Conservation (phyloP, 2,888 invertebrate species). For the Gnatocerus cornutus region DNA sequence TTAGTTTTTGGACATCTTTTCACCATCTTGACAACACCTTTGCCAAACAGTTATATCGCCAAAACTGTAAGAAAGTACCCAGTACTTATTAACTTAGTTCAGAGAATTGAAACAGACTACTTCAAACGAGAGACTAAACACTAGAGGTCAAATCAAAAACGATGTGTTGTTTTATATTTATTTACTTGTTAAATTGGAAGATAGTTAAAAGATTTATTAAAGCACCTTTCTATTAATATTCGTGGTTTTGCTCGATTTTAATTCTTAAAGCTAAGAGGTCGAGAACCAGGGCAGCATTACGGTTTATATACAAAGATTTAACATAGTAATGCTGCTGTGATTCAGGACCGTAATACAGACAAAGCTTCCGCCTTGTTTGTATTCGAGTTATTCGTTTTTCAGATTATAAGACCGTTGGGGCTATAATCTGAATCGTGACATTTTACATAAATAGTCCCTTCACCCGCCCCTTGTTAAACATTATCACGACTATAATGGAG, state of each 20-base stretch:
- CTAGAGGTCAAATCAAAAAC: slow-evolving; percentile 40
- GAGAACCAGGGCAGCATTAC: slow-evolving; percentile 67
- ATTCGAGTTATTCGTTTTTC: slow-evolving; percentile 49
- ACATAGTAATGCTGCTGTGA: slow-evolving; percentile 67
- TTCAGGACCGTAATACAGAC: slow-evolving; percentile 65
- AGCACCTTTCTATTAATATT: slow-evolving; percentile 49
- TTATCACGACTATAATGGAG: slow-evolving; percentile 51
- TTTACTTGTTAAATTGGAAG: slow-evolving; percentile 41
- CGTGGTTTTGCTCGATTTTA: slow-evolving; percentile 32
- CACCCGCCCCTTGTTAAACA: slow-evolving; percentile 55
- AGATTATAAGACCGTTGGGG: slow-evolving; percentile 22
- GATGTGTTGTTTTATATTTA: slow-evolving; percentile 38
- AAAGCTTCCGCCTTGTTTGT: slow-evolving; percentile 38
- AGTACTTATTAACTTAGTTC: slow-evolving; percentile 86
- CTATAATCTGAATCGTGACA: slow-evolving; percentile 20
- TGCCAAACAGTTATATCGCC: slow-evolving; percentile 88
- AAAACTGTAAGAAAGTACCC: slow-evolving; percentile 85
- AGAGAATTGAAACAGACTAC: slow-evolving; percentile 87
- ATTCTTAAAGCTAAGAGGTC: slow-evolving; percentile 49
- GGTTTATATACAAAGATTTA: slow-evolving; percentile 55
- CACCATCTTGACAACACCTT: slow-evolving; percentile 91
- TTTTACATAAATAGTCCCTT: slow-evolving; percentile 54
- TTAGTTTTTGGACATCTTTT: slow-evolving; percentile 98
- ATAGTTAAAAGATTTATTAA: slow-evolving; percentile 44
- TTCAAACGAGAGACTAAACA: slow-evolving; percentile 73